Evolutionary conservation across 1,140 invertebrate species (phyloP), one percentile per base, ranked within the genome.

Genomic region (Harpegnathos saltator): DNA sequence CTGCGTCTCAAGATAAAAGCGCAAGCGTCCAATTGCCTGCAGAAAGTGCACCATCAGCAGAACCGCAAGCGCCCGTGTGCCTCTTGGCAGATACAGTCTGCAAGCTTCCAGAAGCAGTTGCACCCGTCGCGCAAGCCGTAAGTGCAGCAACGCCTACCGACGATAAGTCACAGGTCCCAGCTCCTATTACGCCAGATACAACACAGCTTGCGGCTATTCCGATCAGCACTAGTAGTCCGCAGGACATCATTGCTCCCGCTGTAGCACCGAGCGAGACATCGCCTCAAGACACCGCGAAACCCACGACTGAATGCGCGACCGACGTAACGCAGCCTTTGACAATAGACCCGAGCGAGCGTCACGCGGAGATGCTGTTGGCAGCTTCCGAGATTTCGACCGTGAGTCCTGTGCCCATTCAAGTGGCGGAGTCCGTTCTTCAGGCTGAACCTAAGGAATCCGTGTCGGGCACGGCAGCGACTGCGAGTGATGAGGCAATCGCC

Each of bases 341-440:
- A 33, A 71, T 80, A 44, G 75, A 80, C 26, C 65, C 75, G 3
- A 19, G 75, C 59, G 86, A 87, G 48, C 86, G 19, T 48, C 74
- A 87, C 19, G 73, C 85, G 0, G 83, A 87, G 22, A 54, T 78
- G 59, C 26, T 84, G 17, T 26, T 72, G 48, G 82, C 86, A 44
- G 82, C 86, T 54, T 87, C 86, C 14, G 82, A 87, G 24, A 65
- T 84, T 59, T 59, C 83, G 44, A 75, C 80, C 63, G 38, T 86
- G 61, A 89, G 71, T 62, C 78, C 86, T 22, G 93, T 94, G 69
- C 93, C 94, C 9, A 93, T 94, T 65, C 94, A 94, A 85, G 91
- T 94, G 2, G 93, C 92, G 2, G 93, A 94, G 86, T 94, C 92
- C 5, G 93, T 94, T 73, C 84, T 94, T 5, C 92, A 94, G 59